A percentile compares a stretch with the other conserved stretches of the same genome.
Evolutionary conservation across 1,140 invertebrate genomes (phyloP).

Genomic region (Drosophila santomea): DNA sequence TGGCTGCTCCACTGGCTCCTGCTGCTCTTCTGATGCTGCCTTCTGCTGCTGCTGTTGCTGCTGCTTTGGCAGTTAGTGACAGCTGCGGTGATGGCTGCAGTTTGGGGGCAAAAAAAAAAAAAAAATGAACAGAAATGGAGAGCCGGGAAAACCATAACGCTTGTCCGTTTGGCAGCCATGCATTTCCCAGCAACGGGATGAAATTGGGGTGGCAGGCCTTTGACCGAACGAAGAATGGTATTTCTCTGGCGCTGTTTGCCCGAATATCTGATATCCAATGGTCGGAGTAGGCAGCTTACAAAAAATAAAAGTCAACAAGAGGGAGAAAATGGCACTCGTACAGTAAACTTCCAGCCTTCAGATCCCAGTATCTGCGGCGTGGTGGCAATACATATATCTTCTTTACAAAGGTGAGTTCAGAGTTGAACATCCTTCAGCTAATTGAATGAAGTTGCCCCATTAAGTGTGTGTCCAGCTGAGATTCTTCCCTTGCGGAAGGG

Average conservation of each 20-base stretch:
- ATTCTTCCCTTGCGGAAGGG: constrained; percentile 21
- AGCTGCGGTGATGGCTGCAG: constrained; percentile 67
- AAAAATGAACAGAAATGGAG: constrained; percentile 21
- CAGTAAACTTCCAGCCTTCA: constrained; percentile 28
- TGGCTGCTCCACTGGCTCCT: constrained; percentile 40
- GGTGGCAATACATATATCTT: constrained; percentile 20
- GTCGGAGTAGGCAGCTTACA: constrained; percentile 36
- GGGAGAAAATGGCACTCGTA: constrained; percentile 22
- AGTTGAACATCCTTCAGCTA: constrained; percentile 33
- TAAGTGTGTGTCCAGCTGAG: constrained; percentile 45
- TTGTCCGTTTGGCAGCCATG: constrained; percentile 26
- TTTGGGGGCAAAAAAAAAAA: constrained; percentile 8
- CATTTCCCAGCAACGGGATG: constrained; percentile 17
- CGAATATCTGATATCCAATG: constrained; percentile 22
- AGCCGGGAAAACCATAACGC: constrained; percentile 34
- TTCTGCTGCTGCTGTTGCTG: constrained; percentile 8
- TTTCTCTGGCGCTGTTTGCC: constrained; percentile 22
- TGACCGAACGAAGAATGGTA: constrained; percentile 26
- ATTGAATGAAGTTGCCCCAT: constrained; percentile 35
- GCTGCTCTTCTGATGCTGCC: constrained; percentile 27
- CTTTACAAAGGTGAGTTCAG: constrained; percentile 27
- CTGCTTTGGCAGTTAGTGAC: constrained; percentile 74
- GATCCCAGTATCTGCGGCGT: constrained; percentile 12
- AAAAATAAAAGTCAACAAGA: constrained; percentile 29
- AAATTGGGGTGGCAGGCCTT: not conserved